These are phyloP conservation scores for Heterodera carotae DNA, from an alignment of 1,140 invertebrate species.

Conservation along the genomic window DNA sequence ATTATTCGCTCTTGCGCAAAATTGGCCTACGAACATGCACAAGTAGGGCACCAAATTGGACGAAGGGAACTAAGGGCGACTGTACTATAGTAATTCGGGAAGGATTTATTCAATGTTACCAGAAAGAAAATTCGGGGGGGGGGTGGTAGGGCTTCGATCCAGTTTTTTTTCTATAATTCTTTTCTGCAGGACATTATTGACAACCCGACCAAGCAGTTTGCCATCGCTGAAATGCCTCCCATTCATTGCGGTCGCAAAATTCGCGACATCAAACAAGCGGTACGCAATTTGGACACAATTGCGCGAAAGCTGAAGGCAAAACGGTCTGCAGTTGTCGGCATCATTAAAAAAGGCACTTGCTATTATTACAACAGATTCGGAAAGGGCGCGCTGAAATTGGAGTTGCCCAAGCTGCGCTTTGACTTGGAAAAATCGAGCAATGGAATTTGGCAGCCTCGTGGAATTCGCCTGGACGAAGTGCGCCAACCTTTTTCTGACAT, in stretches of 20 bases:
- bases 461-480: constrained; percentile 51
- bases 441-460: constrained; percentile 39
- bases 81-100: no score
- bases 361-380: constrained; percentile 14
- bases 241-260: constrained; percentile 50
- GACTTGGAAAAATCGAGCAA: constrained; percentile 62
- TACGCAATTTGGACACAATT: constrained; percentile 44
- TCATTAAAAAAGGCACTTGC: no score
- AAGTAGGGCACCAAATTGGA: constrained; percentile 23
- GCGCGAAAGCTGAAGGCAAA: constrained; percentile 52
- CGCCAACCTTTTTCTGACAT: background rate
- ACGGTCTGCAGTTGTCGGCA: constrained; percentile 8
- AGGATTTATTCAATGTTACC: no score
- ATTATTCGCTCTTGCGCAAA: constrained; percentile 75
- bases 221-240: constrained; percentile 41
- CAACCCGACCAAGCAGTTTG: constrained; percentile 73
- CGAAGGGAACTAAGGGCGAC: background rate
- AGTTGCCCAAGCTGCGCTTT: constrained; percentile 59
- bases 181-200: constrained; percentile 71
- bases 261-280: constrained; percentile 15
- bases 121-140: no score
- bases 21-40: constrained; percentile 65
- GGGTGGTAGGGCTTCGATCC: no score
- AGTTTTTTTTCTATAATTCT: background rate
- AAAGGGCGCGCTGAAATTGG: constrained; percentile 57